Evolutionary conservation across 2,797 vertebrate species (phyloP), one percentile per base, ranked within the genome.

Genomic region (Capromys pilorides): DNA sequence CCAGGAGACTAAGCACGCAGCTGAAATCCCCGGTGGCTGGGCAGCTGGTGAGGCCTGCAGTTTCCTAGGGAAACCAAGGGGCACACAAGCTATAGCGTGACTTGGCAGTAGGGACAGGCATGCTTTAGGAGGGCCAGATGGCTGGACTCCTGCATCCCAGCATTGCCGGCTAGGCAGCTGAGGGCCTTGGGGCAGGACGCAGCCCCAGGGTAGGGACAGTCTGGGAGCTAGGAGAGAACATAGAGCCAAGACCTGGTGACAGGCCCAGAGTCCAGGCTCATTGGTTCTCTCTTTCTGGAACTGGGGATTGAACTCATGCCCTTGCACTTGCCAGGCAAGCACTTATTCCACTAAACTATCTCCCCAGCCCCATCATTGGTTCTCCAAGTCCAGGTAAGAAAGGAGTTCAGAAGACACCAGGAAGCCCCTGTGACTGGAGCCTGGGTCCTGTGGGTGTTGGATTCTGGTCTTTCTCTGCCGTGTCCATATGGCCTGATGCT

Each of bases 51-150:
- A 36, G n/a, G 49, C 62, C 92, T 66, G 18, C 16, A 39, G 96
- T 96, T 96, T 96, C 97, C 96, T 94, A 95, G 97, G 95, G 94
- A 97, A 77, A 94, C 96, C 2, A 5, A 90, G 89, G 95, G 95
- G 95, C 94, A 93, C 62, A 41, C 84, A 57, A 33, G 91, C 94
- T 91, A 79, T 9, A 78, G 62, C n/a, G 62, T 91, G 45, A 49
- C 80, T 92, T 92, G 82, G 93, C 90, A 57, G 28, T 41, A n/a
- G 91, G 62, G 91, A 95, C 57, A 75, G 94, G 95, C 94, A 96
- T 91, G 79, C 92, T 96, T 91, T 92, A 91, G 87, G 94, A 97
- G 96, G 93, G 96, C 96, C 96, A 96, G 96, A 96, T 96, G 96
- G 96, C 92, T 26, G 41, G 92, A 92, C 75, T 79, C 0, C 8